These are phyloP conservation scores for Gisinianus flammeolus DNA, from an alignment of 2,888 invertebrate genomes.

Conservation along the genomic window DNA sequence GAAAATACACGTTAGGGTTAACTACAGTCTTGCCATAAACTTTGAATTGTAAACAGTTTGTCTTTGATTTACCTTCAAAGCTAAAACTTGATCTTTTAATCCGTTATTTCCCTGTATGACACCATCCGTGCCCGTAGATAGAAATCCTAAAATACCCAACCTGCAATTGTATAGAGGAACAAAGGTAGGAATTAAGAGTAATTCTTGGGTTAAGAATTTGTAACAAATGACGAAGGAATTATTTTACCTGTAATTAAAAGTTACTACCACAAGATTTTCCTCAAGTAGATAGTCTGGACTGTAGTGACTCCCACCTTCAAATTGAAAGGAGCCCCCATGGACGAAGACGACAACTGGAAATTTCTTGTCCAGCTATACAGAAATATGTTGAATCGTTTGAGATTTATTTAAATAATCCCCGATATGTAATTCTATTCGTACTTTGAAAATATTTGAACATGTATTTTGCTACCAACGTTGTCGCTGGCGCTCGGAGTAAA, in stretches of 20 bases:
- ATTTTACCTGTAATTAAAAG: constrained; percentile 45
- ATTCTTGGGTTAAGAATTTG: too few species aligned
- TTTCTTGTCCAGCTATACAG: constrained; percentile 11
- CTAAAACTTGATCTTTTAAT: constrained; percentile 49
- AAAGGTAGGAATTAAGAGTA: too few species aligned
- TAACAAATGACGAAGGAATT: too few species aligned
- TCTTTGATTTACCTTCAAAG: constrained; percentile 28
- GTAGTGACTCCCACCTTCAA: constrained; percentile 48
- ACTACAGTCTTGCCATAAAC: too few species aligned
- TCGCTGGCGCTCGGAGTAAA: constrained; percentile 34
- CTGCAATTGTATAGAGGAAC: constrained; percentile 24
- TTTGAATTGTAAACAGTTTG: too few species aligned
- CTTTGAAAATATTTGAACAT: neutral
- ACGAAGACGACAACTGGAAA: constrained; percentile 50
- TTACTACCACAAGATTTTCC: constrained; percentile 49
- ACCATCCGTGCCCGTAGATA: constrained; percentile 38
- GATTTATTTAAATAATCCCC: too few species aligned
- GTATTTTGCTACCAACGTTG: neutral
- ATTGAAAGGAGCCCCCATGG: constrained; percentile 53
- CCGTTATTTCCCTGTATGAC: constrained; percentile 48
- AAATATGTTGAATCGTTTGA: neutral
- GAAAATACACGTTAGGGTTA: too few species aligned
- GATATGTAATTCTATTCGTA: neutral
- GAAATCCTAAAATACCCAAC: constrained; percentile 45
- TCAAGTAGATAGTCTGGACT: constrained; percentile 49